These are phyloP conservation scores for Microtus montanus DNA, from an alignment of 2,113 vertebrate genomes.

Conservation along the genomic window DNA sequence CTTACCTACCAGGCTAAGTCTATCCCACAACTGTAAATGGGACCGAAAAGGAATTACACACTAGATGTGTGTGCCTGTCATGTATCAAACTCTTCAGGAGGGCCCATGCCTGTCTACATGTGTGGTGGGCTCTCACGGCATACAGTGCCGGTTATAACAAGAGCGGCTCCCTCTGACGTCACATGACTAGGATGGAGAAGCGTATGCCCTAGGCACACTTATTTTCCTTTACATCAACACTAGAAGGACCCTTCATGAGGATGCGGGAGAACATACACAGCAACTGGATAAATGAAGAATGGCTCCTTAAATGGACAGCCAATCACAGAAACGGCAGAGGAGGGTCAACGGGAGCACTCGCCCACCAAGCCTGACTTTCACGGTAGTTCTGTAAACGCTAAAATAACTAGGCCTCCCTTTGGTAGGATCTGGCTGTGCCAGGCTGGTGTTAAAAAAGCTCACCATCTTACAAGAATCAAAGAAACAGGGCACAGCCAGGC, in stretches of 20 bases:
- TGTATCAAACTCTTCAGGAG: background rate
- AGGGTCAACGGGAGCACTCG: background rate
- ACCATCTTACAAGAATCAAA: too few relatives aligned
- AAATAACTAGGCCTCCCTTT: background rate
- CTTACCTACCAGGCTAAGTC: background rate
- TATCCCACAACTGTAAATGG: background rate
- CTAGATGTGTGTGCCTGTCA: background rate
- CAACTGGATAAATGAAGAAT: constrained; percentile 24
- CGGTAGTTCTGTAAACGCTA: background rate
- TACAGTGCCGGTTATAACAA: background rate
- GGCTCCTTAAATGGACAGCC: background rate
- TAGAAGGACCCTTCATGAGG: background rate
- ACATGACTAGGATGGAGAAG: background rate
- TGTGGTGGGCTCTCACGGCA: background rate
- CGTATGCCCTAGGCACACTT: background rate
- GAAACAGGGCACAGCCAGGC: background rate
- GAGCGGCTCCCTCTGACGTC: background rate
- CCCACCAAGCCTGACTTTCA: background rate
- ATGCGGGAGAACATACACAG: constrained; percentile 11
- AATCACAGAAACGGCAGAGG: constrained; percentile 3
- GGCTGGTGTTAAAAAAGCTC: background rate
- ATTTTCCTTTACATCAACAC: constrained; percentile 25
- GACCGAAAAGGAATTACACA: background rate
- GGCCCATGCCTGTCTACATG: background rate
- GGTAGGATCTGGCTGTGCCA: background rate